Conservation (phyloP, 1,140 invertebrate species). For the Onthophagus taurus region DNA sequence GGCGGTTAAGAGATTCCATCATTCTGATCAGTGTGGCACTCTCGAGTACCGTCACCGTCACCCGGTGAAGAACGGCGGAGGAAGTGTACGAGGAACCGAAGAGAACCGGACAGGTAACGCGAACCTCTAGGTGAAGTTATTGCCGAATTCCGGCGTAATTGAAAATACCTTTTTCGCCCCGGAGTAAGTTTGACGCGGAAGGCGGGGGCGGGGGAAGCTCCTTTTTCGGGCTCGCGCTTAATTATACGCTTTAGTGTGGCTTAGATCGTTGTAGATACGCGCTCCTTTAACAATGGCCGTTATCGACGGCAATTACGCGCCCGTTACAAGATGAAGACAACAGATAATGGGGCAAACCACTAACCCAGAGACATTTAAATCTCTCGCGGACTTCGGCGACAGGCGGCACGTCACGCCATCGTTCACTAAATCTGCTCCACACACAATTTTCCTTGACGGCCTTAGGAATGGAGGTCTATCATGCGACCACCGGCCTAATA, state of each 20-base stretch:
- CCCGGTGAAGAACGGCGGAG: too few relatives aligned
- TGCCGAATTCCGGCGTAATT: constrained; percentile 6
- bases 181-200: too few relatives aligned
- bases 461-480: constrained; percentile 28
- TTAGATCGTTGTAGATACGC: background rate
- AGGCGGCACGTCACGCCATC: constrained; percentile 32
- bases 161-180: too few relatives aligned
- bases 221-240: too few relatives aligned
- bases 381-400: constrained; percentile 27
- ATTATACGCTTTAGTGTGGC: too few relatives aligned
- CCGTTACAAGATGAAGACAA: constrained; percentile 26
- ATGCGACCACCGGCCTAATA: too few relatives aligned
- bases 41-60: constrained; percentile 35
- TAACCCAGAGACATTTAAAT: constrained; percentile 33
- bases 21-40: constrained; percentile 38
- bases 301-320: constrained; percentile 22
- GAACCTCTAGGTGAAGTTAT: constrained; percentile 6
- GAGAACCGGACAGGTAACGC: constrained; percentile 22
- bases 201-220: too few relatives aligned
- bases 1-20: constrained; percentile 40
- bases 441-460: constrained; percentile 26
- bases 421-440: constrained; percentile 32
- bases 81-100: constrained; percentile 30
- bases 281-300: constrained; percentile 10
- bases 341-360: constrained; percentile 27